phyloP scores from a whole-genome alignment of 1,140 invertebrate species.

The Cotesia glomerata region DNA sequence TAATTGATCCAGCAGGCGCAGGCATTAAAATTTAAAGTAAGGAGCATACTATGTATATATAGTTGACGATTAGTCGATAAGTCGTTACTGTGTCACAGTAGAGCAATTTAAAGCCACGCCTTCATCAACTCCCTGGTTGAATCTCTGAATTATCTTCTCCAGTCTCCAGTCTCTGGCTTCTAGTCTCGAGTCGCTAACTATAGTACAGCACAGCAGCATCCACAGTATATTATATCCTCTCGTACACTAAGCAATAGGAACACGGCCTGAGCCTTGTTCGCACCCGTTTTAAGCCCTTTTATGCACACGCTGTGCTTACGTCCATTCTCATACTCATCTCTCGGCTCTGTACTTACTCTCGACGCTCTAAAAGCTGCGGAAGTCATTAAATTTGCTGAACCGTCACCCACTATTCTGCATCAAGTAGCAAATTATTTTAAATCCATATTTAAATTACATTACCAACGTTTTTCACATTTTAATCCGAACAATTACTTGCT shows the following conservation, averaged over 20 bases:
- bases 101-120: constrained; percentile 9
- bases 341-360: neutral
- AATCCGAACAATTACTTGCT: no score
- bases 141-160: neutral
- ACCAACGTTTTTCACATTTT: no score
- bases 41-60: neutral
- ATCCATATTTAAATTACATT: neutral
- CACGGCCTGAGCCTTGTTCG: neutral
- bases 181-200: no score
- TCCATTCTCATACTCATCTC: neutral
- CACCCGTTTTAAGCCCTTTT: constrained; percentile 1
- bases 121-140: neutral
- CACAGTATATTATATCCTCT: no score
- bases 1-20: neutral
- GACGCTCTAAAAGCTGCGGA: neutral
- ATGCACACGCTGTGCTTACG: neutral
- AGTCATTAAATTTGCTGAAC: neutral
- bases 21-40: neutral
- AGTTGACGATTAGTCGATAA: constrained; percentile 5
- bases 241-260: no score
- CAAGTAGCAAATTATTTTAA: neutral
- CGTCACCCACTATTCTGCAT: neutral
- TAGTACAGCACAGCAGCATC: no score
- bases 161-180: no score
- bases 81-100: constrained; percentile 4